Evolutionary conservation across 1,140 invertebrate species (phyloP), one percentile per base, ranked within the genome.

Genomic region (Catajapyx aquilonaris): DNA sequence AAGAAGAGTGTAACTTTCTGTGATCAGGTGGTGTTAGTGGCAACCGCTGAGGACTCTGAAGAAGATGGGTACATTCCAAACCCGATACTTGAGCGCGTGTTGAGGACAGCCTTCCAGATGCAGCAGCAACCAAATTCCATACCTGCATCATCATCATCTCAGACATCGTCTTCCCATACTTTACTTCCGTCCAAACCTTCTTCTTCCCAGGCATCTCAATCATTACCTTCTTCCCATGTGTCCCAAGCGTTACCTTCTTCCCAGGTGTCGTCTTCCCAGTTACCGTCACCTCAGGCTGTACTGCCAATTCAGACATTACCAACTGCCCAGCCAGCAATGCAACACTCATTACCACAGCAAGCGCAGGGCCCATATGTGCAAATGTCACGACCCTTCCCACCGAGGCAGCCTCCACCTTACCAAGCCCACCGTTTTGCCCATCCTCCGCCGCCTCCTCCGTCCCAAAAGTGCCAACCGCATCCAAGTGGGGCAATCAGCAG

Each of bases 1-100:
- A 90, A 90, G 64, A 90, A 90, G 53, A 85, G 80, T 46, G 86
- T 91, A 1, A 87, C 84, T 0, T 91, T 91, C 54, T 88, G 84
- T 48, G 84, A 91, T 52, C 81, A 88, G 57, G 84, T 91, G 0
- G 83, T 85, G 39, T 58, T 90, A 20, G 85, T 90, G 11, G 81
- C 84, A 3, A 86, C 81, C 13, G 84, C 85, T 0, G 84, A 87
- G 48, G 84, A 90, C 46, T 76, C 84, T 45, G 83, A 86, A 54
- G 78, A 83, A 37, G 81, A 86, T 37, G 78, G 77, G 46, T 85
- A 84, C 46, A 81, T 87, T 50, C 83, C 84, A 0, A 88, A 88
- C 60, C 84, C 84, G 10, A 85, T 90, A 44, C 55, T 88, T 40
- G 81, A 88, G 53, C 61, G 81, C 41, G 83, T 90, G 0, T 54